Base-by-base conservation (phyloP, 2,888 invertebrate species). In the Pegoplata infirma region DNA sequence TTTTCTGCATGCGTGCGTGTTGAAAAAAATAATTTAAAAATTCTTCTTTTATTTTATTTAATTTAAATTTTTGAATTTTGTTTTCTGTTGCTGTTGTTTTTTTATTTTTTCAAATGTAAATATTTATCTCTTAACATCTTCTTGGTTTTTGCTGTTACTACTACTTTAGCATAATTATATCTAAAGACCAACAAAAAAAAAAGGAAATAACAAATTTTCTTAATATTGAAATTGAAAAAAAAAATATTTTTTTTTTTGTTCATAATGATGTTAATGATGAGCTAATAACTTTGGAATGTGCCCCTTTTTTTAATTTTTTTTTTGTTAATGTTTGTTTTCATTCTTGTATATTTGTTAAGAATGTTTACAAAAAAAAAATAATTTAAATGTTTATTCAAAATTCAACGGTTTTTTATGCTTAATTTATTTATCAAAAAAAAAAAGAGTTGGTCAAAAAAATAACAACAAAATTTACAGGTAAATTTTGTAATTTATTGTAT, bases 191-290 rank as follows among this genome's bases (percentile, higher is more conserved):
- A 68, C 63, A 32, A 77, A 77, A 36, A 61, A 56, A 66, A 69
- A 58, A 78, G 69, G 78, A 78, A 78, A 59, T 74, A 73, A 69
- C 73, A 78, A 78, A 74, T 78, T 74, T 69, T 64, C 47, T 66
- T 77, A n/a, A 12, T 49, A 32, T 46, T 58, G 51, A 58, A 63
- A 63, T 63, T 14, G 19, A n/a, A 49, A 44, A n/a, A 28, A 47
- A 61, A 51, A 49, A 66, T 8, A 55, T 55, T 61, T 14, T 56
- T 59, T 28, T 59, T 67, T 25, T 21, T 55, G 44, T 3, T 59
- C 53, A 61, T 74, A 55, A 74, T 55, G 40, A 51, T 59, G 36
- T 14, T 23, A 5, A 2, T 53, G 76, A 66, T 76, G 76, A 76
- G 53, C 76, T 72, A 72, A 77, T 67, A 67, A 47, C 56, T 32